These are phyloP conservation scores for Rhegmatorhina hoffmannsi DNA, from an alignment of 2,113 vertebrate genomes.

Conservation along the genomic window DNA sequence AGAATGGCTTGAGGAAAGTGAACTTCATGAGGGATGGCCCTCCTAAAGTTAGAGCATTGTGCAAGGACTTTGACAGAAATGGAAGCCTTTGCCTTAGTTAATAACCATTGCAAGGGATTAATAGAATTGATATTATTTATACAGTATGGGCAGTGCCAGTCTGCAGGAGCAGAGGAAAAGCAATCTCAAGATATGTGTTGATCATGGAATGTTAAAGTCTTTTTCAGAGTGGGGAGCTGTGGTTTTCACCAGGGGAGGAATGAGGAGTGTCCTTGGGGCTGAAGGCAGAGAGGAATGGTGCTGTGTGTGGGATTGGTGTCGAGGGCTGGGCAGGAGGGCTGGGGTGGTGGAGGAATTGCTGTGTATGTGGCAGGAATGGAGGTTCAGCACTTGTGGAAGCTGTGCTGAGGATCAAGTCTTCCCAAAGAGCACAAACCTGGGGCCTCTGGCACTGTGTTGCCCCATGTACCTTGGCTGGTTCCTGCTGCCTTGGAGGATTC, in stretches of 20 bases:
- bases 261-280: background rate
- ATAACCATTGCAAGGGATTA: background rate
- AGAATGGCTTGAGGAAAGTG: background rate
- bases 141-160: background rate
- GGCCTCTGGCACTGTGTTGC: accelerated
- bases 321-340: background rate
- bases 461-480: background rate
- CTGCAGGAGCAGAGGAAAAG: background rate
- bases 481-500: background rate
- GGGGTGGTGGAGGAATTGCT: background rate
- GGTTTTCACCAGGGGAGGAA: background rate
- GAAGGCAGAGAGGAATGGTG: background rate
- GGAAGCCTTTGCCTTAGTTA: background rate
- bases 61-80: background rate
- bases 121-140: background rate
- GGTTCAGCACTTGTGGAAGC: background rate
- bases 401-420: background rate
- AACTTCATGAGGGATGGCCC: background rate
- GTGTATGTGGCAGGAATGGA: background rate
- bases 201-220: background rate
- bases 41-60: background rate
- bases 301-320: background rate
- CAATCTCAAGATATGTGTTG: background rate
- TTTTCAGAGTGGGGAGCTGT: background rate
- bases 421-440: background rate